Conservation (phyloP, 92 coral and sea anemone genomes). For the Palythoa heliodiscus region DNA sequence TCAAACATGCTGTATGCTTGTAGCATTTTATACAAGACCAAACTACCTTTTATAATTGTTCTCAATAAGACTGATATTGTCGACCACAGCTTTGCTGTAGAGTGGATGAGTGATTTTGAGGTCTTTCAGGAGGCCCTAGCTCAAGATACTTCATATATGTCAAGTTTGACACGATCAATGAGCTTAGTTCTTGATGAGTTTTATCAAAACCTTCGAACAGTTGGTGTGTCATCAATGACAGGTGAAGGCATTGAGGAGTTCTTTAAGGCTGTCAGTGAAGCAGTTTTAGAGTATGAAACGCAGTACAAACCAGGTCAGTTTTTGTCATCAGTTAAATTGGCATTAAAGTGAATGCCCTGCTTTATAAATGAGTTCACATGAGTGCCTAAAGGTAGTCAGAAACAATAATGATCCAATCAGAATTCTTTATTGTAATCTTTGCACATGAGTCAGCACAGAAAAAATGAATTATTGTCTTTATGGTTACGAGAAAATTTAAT, state of each 20-base stretch:
- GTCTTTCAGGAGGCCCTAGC: constrained; percentile 92
- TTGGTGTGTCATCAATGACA: constrained; percentile 98
- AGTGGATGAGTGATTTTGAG: constrained; percentile 98
- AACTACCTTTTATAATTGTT: constrained; percentile 83
- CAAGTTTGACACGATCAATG: constrained; percentile 92
- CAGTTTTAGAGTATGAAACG: constrained; percentile 84
- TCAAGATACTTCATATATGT: constrained; percentile 96
- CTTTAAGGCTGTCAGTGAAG: constrained; percentile 73
- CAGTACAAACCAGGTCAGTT: constrained; percentile 94
- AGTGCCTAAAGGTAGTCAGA: no score
- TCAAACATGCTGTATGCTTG: constrained; percentile 99
- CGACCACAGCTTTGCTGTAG: constrained; percentile 90
- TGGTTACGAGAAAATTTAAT: no score
- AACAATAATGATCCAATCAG: no score
- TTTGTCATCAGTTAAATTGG: not conserved
- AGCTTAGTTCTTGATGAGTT: constrained; percentile 95
- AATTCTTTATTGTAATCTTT: no score
- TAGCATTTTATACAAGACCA: constrained; percentile 93
- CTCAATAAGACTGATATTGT: constrained; percentile 97
- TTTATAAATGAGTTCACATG: no score
- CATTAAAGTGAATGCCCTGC: not conserved
- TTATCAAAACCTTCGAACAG: constrained; percentile 86
- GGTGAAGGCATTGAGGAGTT: constrained; percentile 94
- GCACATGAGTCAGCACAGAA: no score
- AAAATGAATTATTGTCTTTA: no score